Base-by-base conservation (phyloP, 2,888 invertebrate species). In the Hydroisotoma schaefferi region DNA sequence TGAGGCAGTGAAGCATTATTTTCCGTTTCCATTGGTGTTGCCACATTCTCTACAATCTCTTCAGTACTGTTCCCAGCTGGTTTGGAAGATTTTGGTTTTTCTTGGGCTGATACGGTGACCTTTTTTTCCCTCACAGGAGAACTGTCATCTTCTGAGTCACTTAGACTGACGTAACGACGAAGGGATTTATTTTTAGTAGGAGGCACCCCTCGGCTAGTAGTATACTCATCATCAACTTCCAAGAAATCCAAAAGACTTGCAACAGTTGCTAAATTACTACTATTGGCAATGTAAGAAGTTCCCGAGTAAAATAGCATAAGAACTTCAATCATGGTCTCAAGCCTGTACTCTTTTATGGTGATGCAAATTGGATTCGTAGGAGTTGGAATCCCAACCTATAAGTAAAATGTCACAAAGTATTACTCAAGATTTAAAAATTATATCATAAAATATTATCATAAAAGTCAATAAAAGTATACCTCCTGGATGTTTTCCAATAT, bases 401-500 rank as follows among this genome's bases (percentile, higher is more conserved):
- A 15, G 28, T 28, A 33, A 8, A 8, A 33, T 10, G 15, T 33
- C 15, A 33, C 15, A 33, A 33, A 33, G 15, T 33, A 10, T 10
- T 33, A 33, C 8, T 33, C 15, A 10, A 8, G 8, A 10, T 33
- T 15, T 15, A 33, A 15, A 23, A 8, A 10, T 23, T 15, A 22
- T 12, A 47, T 18, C 43, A 43, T 18, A 10, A 43, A 43, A 20
- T 18, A 6, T 43, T 6, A 43, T 6, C 20, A 43, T 12, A 8
- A n/a, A 43, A n/a, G n/a, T n/a, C n/a, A n/a, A n/a, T n/a, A n/a
- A n/a, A n/a, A 23, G n/a, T 29, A 28, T 52, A 52, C 52, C 28
- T 6, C 52, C 20, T 37, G 20, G n/a, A 52, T 52, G 27, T 52
- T 52, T 6, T 52, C 52, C 2, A 29, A 20, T 18, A 52, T 52